phyloP scores from a whole-genome alignment of 2,888 invertebrate genomes.

The Synanthedon vespiformis region DNA sequence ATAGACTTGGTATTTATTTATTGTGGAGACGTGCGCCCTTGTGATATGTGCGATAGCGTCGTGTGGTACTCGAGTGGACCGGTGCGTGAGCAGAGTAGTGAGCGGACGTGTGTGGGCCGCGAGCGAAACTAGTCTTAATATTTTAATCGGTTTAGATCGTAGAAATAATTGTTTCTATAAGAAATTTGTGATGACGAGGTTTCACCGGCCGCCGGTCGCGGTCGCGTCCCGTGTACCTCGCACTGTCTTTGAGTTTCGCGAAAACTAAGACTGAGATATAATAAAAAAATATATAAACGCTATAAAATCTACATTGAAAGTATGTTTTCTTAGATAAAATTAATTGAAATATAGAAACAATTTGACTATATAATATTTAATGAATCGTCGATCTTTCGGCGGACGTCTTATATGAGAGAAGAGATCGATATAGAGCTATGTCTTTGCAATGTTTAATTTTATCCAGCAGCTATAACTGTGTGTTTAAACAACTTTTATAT shows the following conservation, averaged over 20 bases:
- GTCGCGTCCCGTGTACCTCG: conserved; percentile 45
- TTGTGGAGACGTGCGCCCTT: conserved; percentile 34
- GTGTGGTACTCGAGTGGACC: conserved; percentile 19
- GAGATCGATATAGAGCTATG: conserved; percentile 13
- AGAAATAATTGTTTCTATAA: conserved; percentile 41
- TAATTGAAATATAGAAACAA: conserved; percentile 63
- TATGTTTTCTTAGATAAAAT: conserved; percentile 68
- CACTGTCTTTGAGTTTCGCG: conserved; percentile 61
- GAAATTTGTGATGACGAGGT: conserved; percentile 31
- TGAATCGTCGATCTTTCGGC: conserved; percentile 43
- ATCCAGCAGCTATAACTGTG: conserved; percentile 61
- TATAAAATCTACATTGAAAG: conserved; percentile 61
- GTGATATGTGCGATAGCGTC: conserved; percentile 31
- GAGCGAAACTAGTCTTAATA: conserved; percentile 38
- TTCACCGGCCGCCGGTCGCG: conserved; percentile 34
- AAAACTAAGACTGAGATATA: conserved; percentile 69
- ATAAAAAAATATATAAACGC: conserved; percentile 56
- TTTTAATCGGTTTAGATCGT: conserved; percentile 34
- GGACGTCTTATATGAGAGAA: conserved; percentile 51
- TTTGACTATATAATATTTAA: conserved; percentile 64
- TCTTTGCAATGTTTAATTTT: conserved; percentile 39
- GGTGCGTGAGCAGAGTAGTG: conserved; percentile 12
- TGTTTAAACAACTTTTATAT: conserved; percentile 71
- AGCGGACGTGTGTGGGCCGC: conserved; percentile 14
- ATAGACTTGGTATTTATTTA: conserved; percentile 67